Evolutionary conservation across 1,140 invertebrate genomes (phyloP).

Genomic region (Aphidius gifuensis): DNA sequence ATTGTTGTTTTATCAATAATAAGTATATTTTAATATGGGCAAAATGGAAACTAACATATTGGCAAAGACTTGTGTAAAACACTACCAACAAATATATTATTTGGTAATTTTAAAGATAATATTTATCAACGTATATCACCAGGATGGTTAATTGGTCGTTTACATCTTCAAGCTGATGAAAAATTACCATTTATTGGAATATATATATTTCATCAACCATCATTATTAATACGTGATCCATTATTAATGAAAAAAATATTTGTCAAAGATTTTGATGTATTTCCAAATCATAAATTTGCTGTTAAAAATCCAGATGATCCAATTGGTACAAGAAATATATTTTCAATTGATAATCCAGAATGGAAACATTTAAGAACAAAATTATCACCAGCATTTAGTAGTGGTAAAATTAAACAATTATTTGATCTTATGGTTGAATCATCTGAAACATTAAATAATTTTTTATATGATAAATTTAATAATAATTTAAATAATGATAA

Average conservation of each 20-base stretch:
- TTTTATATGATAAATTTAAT: conserved; percentile 27
- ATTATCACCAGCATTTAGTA: conserved; percentile 51
- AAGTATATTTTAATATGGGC: conserved; percentile 27
- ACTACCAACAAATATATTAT: conserved; percentile 26
- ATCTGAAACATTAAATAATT: conserved; percentile 37
- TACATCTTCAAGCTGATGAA: conserved; percentile 29
- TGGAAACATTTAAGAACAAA: conserved; percentile 52
- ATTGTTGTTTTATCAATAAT: not conserved
- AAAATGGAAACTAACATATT: conserved; percentile 31
- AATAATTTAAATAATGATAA: conserved; percentile 15
- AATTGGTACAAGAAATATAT: conserved; percentile 43
- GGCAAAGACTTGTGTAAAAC: conserved; percentile 28
- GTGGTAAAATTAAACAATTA: conserved; percentile 53
- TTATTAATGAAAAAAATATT: conserved; percentile 46
- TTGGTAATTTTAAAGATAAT: conserved; percentile 36
- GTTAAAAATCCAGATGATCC: conserved; percentile 35
- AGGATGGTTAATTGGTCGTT: conserved; percentile 47
- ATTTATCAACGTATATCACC: conserved; percentile 31
- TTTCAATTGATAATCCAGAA: conserved; percentile 40
- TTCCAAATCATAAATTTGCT: conserved; percentile 49
- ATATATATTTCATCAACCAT: conserved; percentile 43
- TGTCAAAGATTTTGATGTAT: conserved; percentile 56
- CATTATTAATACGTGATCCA: conserved; percentile 35
- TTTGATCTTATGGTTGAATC: conserved; percentile 52
- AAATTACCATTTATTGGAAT: conserved; percentile 35